Percentiles rank a stretch among this genome's conserved stretches.
phyloP scores from a whole-genome alignment of 2,888 invertebrate genomes.

The Brenthis daphne region DNA sequence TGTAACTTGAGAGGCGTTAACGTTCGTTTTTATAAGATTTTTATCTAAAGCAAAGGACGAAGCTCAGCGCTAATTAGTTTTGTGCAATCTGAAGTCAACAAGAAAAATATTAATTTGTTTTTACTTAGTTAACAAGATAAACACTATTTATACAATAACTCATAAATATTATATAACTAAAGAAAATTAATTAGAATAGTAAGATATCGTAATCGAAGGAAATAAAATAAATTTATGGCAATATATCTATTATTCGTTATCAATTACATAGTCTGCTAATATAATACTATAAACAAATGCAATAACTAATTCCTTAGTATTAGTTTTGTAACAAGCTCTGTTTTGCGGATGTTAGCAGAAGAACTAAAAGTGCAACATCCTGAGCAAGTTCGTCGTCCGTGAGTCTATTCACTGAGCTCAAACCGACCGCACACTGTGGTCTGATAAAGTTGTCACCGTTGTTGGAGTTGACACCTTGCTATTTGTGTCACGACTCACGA shows the following conservation, averaged over 20 bases:
- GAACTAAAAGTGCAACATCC: conserved; percentile 35
- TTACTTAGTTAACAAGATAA: background rate
- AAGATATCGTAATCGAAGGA: background rate
- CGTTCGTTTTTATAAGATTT: conserved; percentile 26
- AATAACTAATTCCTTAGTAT: conserved; percentile 1
- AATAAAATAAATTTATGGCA: background rate
- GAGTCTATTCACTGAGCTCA: conserved; percentile 49
- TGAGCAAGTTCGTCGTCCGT: conserved; percentile 45
- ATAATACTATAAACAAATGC: background rate
- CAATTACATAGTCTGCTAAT: background rate
- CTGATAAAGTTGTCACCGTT: conserved; percentile 64
- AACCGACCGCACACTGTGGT: conserved; percentile 53
- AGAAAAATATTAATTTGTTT: conserved; percentile 1
- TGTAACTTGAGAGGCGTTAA: conserved; percentile 23
- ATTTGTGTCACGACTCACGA: conserved; percentile 35
- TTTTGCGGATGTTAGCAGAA: conserved; percentile 18
- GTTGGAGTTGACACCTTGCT: conserved; percentile 47
- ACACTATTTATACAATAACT: background rate
- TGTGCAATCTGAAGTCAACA: conserved; percentile 10
- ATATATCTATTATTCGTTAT: background rate
- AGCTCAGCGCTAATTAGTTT: conserved; percentile 20
- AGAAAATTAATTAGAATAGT: background rate
- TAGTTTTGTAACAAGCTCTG: conserved; percentile 7
- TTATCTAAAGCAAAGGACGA: conserved; percentile 22
- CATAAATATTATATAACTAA: conserved; percentile 1